These are phyloP conservation scores for Parazoanthus swiftii DNA, from an alignment of 92 coral and sea anemone genomes.

Conservation along the genomic window DNA sequence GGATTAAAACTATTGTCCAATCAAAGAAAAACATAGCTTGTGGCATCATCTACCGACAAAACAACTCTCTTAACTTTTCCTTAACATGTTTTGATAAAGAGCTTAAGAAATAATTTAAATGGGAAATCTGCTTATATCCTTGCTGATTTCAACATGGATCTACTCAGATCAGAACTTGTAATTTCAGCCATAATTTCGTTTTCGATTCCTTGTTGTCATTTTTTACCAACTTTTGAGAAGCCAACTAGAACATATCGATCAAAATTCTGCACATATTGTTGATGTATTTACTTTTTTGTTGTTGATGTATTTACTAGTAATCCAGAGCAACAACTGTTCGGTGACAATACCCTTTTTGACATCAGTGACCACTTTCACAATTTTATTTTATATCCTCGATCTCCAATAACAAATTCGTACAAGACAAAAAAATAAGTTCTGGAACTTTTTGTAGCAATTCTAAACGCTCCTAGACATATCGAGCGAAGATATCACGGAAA, in stretches of 20 bases:
- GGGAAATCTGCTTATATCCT: not conserved
- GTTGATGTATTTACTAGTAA: not conserved
- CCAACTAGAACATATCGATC: conserved; percentile 11
- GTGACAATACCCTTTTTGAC: not conserved
- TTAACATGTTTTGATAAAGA: no score
- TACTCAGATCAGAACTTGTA: not conserved
- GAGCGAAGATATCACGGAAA: no score
- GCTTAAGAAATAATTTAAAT: no score
- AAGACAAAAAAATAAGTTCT: not conserved
- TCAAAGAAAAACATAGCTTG: no score
- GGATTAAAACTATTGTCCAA: no score
- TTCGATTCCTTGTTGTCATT: not conserved
- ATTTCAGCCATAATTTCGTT: not conserved
- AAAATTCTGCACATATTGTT: not conserved
- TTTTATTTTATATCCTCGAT: not conserved
- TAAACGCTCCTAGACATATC: no score
- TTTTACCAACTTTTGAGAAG: conserved; percentile 17
- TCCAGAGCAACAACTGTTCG: not conserved
- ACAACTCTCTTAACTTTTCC: no score
- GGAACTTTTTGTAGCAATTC: not conserved
- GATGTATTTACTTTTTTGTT: no score
- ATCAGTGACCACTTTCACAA: not conserved
- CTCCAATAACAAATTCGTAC: not conserved
- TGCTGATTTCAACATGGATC: not conserved
- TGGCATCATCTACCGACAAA: no score